Conservation (phyloP, 2,113 vertebrate genomes). For the Sakesphorus luctuosus region DNA sequence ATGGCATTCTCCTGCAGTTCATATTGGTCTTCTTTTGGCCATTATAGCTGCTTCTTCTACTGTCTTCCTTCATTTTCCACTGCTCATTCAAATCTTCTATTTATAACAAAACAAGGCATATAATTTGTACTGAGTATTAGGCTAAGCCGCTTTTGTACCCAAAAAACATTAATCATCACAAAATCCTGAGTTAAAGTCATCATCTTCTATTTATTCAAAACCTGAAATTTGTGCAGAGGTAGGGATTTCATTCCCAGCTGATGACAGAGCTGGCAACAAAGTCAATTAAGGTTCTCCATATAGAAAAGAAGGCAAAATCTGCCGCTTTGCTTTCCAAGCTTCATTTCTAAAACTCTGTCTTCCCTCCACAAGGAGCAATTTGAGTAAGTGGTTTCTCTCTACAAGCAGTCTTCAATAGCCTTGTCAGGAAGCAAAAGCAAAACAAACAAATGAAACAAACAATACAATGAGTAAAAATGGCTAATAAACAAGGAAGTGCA, state of each 20-base stretch:
- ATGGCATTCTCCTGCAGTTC: not conserved
- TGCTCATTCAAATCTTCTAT: not conserved
- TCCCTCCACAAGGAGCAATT: constrained; percentile 31
- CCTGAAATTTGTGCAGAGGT: not conserved
- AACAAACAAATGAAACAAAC: constrained; percentile 33
- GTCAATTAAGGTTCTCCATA: not conserved
- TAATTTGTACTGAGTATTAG: not conserved
- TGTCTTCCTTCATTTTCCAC: not conserved
- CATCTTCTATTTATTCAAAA: not conserved
- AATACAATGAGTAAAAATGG: constrained; percentile 30
- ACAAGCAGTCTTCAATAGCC: constrained; percentile 11
- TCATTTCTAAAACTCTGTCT: constrained; percentile 2
- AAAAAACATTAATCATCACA: not conserved
- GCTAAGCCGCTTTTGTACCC: not conserved
- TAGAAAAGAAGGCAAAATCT: not conserved
- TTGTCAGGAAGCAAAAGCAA: constrained; percentile 46
- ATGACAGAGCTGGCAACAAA: not conserved
- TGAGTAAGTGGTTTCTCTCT: constrained; percentile 42
- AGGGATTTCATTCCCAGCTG: not conserved
- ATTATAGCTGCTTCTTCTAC: not conserved
- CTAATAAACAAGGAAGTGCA: constrained; percentile 14
- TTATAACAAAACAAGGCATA: not conserved
- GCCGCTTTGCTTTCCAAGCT: not conserved
- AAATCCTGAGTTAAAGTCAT: not conserved
- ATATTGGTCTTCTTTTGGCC: not conserved